Evolutionary conservation across 2,888 invertebrate genomes (phyloP).

Genomic region (Agapetus fuscipes): DNA sequence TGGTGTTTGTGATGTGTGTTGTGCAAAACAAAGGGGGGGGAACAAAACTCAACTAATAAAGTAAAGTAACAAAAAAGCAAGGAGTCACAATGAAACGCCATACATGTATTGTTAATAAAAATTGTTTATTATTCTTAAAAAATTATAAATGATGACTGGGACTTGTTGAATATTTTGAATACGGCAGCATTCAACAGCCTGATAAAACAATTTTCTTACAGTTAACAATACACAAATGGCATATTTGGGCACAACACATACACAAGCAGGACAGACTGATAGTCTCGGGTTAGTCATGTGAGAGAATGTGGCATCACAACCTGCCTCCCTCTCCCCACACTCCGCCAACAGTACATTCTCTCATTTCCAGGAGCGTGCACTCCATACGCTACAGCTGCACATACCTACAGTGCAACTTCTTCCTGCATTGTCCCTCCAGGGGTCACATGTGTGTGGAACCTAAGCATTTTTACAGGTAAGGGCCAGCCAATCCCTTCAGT

Average conservation of each 20-base stretch:
- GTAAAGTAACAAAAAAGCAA: slow-evolving; percentile 11
- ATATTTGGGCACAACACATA: slow-evolving; percentile 18
- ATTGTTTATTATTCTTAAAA: slow-evolving; percentile 20
- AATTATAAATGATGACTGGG: slow-evolving; percentile 17
- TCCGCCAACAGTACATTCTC: too few species aligned
- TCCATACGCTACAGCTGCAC: too few species aligned
- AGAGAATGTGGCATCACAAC: too few species aligned
- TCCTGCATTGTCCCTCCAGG: too few species aligned
- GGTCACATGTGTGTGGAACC: too few species aligned
- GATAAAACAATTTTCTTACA: slow-evolving; percentile 15
- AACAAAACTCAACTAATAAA: slow-evolving; percentile 4
- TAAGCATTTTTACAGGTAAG: too few species aligned
- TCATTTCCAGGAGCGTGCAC: too few species aligned
- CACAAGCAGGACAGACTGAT: slow-evolving; percentile 10
- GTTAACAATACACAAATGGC: slow-evolving; percentile 23
- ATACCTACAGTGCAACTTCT: too few species aligned
- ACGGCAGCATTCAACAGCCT: slow-evolving; percentile 12
- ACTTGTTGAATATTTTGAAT: slow-evolving; percentile 17
- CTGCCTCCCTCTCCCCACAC: too few species aligned
- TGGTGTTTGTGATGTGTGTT: slow-evolving; percentile 27
- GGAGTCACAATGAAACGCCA: slow-evolving; percentile 21
- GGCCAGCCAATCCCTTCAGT: too few species aligned
- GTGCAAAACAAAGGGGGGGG: slow-evolving; percentile 9
- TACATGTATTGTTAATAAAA: slow-evolving; percentile 22
- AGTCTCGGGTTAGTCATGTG: too few species aligned